Conservation (phyloP, 2,888 invertebrate genomes). For the Amiota minor region DNA sequence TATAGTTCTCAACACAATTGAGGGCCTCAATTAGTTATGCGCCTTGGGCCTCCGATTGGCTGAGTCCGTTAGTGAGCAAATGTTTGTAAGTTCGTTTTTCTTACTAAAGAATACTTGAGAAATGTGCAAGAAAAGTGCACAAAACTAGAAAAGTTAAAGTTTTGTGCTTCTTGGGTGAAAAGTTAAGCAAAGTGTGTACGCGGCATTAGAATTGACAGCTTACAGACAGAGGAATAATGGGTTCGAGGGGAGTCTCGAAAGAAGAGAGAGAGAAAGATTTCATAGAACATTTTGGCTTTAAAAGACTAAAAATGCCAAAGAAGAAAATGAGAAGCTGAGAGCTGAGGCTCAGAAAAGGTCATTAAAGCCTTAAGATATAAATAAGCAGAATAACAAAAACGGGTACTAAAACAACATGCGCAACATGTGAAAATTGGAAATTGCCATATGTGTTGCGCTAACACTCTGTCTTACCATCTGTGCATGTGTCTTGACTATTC, state of each 20-base stretch:
- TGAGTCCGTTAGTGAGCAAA: too few species aligned
- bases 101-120: too few species aligned
- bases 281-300: not conserved
- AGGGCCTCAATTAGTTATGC: too few species aligned
- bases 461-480: not conserved
- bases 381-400: not conserved
- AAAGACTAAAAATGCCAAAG: not conserved
- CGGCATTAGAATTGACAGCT: too few species aligned
- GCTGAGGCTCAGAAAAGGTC: conserved; percentile 4
- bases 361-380: not conserved
- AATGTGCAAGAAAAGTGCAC: not conserved
- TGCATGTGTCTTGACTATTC: not conserved
- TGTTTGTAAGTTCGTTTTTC: too few species aligned
- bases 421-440: conserved; percentile 26
- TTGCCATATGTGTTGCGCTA: not conserved
- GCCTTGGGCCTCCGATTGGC: too few species aligned
- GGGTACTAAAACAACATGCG: not conserved
- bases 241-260: too few species aligned
- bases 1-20: too few species aligned
- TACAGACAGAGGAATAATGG: too few species aligned
- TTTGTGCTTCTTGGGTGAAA: not conserved
- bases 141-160: not conserved
- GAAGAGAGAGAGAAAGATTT: not conserved
- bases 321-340: not conserved
- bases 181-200: too few species aligned